Conservation (phyloP, 2,113 vertebrate species). For the Triplophysa tibetana region DNA sequence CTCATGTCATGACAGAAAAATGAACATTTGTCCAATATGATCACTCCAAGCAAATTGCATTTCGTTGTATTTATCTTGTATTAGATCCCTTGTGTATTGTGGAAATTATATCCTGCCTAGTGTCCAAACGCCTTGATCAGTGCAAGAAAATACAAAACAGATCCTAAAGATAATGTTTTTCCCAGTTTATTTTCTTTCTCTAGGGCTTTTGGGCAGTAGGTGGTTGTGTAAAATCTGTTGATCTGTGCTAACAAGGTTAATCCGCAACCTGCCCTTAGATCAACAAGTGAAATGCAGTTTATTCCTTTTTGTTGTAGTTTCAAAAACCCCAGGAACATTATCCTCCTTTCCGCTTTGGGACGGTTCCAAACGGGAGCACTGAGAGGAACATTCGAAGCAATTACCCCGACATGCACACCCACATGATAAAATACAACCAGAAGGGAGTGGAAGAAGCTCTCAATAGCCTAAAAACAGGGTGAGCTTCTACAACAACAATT, state of each 20-base stretch:
- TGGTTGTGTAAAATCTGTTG: constrained; percentile 19
- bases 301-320: constrained; percentile 76
- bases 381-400: constrained; percentile 98
- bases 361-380: constrained; percentile 96
- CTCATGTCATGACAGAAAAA: not conserved
- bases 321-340: constrained; percentile 97
- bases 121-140: constrained; percentile 17
- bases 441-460: constrained; percentile 95
- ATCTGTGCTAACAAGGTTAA: constrained; percentile 45
- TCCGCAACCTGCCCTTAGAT: not conserved
- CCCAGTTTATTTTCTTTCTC: not conserved
- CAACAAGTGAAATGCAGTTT: constrained; percentile 21
- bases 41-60: not conserved
- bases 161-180: not conserved
- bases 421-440: constrained; percentile 99
- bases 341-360: constrained; percentile 95
- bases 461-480: constrained; percentile 94
- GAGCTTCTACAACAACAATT: constrained; percentile 32
- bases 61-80: not conserved
- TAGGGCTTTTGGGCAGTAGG: not conserved
- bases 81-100: not conserved
- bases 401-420: constrained; percentile 96
- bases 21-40: constrained; percentile 9
- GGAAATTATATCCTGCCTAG: constrained; percentile 3
- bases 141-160: constrained; percentile 12